Conservation (phyloP, 2,113 vertebrate genomes). For the Delphinus delphis region DNA sequence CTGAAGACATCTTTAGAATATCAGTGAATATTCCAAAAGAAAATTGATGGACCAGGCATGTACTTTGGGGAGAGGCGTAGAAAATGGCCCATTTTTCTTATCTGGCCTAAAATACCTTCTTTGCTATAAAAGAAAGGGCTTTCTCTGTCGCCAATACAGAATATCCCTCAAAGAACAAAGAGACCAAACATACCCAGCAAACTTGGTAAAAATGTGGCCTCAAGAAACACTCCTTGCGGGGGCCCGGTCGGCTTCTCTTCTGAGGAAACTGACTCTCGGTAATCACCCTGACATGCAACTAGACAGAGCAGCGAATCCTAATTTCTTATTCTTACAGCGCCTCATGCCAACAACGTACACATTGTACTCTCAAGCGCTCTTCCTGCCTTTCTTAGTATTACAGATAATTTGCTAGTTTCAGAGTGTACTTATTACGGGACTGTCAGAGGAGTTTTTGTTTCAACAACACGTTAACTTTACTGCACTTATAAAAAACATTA, state of each 20-base stretch:
- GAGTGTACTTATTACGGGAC: constrained; percentile 91
- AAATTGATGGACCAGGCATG: constrained; percentile 37
- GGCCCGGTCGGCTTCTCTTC: not conserved
- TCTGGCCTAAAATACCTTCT: constrained; percentile 10
- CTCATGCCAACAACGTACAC: constrained; percentile 80
- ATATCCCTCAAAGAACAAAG: constrained; percentile 55
- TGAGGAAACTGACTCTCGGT: constrained; percentile 64
- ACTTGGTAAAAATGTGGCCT: constrained; percentile 60
- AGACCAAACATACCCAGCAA: constrained; percentile 60
- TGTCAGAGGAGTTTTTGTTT: constrained; percentile 93
- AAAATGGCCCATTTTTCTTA: constrained; percentile 45
- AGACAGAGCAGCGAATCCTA: constrained; percentile 67
- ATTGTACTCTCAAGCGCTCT: constrained; percentile 83
- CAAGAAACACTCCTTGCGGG: constrained; percentile 33
- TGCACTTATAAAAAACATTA: constrained; percentile 92
- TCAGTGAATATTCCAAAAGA: constrained; percentile 52
- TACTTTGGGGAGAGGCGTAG: constrained; percentile 22
- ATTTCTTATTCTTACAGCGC: constrained; percentile 75
- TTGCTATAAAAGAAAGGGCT: not conserved
- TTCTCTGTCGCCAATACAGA: constrained; percentile 43
- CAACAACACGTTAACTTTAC: constrained; percentile 92
- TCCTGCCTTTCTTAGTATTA: constrained; percentile 87
- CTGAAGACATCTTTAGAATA: constrained; percentile 65
- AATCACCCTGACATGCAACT: constrained; percentile 54
- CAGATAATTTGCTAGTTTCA: constrained; percentile 91